Conservation (phyloP, 1,140 invertebrate species). For the Drosophila grimshawi region DNA sequence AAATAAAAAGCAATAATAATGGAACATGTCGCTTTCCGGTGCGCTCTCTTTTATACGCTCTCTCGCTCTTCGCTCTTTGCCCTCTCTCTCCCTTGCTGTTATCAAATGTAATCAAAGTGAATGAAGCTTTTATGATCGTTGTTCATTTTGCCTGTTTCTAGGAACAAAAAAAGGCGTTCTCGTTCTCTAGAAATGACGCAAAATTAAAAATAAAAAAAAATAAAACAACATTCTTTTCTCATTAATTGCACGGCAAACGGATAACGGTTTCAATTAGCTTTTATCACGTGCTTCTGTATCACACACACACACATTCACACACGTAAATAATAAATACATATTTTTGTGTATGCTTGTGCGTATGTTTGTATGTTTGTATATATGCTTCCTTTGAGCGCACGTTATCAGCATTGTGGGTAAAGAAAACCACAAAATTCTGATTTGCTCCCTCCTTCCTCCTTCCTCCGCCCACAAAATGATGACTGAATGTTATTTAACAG, state of each 20-base stretch:
- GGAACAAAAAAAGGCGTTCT: conserved; percentile 9
- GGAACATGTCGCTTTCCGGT: conserved; percentile 17
- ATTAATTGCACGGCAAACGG: conserved; percentile 37
- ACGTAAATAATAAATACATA: conserved; percentile 3
- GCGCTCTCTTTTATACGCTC: conserved; percentile 6
- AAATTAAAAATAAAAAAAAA: no score
- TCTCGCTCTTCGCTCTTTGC: conserved; percentile 18
- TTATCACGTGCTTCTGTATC: conserved; percentile 64
- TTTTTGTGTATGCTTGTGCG: conserved; percentile 14
- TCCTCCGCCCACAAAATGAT: not conserved
- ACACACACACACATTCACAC: conserved; percentile 38
- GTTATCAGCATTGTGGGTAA: conserved; percentile 58
- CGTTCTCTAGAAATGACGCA: not conserved
- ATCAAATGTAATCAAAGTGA: conserved; percentile 26
- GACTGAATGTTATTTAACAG: conserved; percentile 12
- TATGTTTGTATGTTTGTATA: not conserved
- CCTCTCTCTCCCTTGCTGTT: conserved; percentile 6
- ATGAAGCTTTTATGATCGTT: conserved; percentile 19
- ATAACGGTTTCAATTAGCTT: conserved; percentile 48
- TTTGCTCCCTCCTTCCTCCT: not conserved
- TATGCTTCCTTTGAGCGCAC: conserved; percentile 58
- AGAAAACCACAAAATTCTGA: conserved; percentile 42
- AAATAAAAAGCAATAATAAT: conserved; percentile 24
- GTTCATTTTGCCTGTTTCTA: conserved; percentile 20
- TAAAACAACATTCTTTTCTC: conserved; percentile 44